Evolutionary conservation across 2,113 vertebrate species (phyloP).

Genomic region (Tauraco erythrolophus): DNA sequence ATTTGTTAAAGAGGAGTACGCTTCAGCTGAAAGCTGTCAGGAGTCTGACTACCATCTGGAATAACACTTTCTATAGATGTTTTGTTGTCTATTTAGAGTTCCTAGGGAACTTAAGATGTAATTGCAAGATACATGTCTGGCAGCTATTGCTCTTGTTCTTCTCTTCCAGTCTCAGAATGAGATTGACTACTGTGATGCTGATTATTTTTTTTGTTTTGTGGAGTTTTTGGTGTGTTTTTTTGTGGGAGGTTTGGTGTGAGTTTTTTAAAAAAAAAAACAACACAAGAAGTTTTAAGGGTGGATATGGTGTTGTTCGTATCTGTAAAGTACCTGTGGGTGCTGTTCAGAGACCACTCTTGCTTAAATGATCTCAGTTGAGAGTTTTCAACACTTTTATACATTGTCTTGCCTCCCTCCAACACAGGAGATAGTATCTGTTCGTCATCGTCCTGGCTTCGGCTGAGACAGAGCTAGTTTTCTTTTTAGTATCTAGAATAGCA

Average conservation of each 20-base stretch:
- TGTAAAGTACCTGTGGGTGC: background rate
- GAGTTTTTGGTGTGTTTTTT: too few relatives aligned
- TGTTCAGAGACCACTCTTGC: background rate
- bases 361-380: background rate
- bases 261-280: too few relatives aligned
- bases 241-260: background rate
- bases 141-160: background rate
- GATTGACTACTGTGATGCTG: background rate
- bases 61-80: background rate
- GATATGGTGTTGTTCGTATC: background rate
- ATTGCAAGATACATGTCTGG: background rate
- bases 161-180: background rate
- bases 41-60: background rate
- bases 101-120: background rate
- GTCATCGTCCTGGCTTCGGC: too few relatives aligned
- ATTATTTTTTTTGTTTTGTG: background rate
- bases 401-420: background rate
- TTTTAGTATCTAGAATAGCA: too few relatives aligned
- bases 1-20: fast-evolving
- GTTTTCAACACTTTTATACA: background rate
- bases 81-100: background rate
- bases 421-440: background rate
- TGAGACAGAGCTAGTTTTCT: too few relatives aligned
- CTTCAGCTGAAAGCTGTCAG: background rate
- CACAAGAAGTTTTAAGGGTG: background rate